These are phyloP conservation scores for Drosophila lutescens DNA, from an alignment of 2,888 invertebrate genomes.

Conservation along the genomic window DNA sequence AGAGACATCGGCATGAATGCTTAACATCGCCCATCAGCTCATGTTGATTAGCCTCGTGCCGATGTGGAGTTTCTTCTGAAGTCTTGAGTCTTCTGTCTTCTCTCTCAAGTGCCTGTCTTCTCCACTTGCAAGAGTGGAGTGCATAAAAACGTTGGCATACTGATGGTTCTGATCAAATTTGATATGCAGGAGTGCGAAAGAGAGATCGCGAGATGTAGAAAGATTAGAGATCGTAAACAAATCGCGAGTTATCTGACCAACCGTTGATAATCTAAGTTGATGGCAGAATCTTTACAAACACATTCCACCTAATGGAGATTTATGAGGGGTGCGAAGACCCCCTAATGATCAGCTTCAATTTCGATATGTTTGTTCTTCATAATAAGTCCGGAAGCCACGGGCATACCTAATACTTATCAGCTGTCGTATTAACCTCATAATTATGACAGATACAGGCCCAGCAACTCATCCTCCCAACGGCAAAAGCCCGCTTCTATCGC, in stretches of 20 bases:
- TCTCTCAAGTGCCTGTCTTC: constrained; percentile 28
- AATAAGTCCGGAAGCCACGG: constrained; percentile 17
- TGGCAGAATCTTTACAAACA: background rate
- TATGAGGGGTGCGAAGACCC: background rate
- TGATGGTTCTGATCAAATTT: constrained; percentile 49
- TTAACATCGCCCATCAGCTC: constrained; percentile 34
- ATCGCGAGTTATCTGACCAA: constrained; percentile 11
- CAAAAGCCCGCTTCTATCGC: constrained; percentile 25
- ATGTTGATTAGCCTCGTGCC: constrained; percentile 54
- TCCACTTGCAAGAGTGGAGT: constrained; percentile 38
- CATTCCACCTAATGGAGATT: background rate
- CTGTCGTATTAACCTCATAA: constrained; percentile 39
- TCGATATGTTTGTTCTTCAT: constrained; percentile 16
- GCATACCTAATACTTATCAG: constrained; percentile 17
- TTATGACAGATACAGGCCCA: constrained; percentile 31
- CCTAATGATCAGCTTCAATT: constrained; percentile 15
- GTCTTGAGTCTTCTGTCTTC: constrained; percentile 11
- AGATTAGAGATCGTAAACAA: constrained; percentile 9
- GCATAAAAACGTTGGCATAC: constrained; percentile 56
- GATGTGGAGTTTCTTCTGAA: background rate
- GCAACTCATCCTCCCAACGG: constrained; percentile 18
- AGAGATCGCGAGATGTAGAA: constrained; percentile 20
- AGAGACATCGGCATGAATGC: constrained; percentile 32
- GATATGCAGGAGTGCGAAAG: constrained; percentile 16
- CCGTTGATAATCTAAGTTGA: constrained; percentile 8